Evolutionary conservation across 2,888 invertebrate species (phyloP).

Genomic region (Phyllotreta cruciferae): DNA sequence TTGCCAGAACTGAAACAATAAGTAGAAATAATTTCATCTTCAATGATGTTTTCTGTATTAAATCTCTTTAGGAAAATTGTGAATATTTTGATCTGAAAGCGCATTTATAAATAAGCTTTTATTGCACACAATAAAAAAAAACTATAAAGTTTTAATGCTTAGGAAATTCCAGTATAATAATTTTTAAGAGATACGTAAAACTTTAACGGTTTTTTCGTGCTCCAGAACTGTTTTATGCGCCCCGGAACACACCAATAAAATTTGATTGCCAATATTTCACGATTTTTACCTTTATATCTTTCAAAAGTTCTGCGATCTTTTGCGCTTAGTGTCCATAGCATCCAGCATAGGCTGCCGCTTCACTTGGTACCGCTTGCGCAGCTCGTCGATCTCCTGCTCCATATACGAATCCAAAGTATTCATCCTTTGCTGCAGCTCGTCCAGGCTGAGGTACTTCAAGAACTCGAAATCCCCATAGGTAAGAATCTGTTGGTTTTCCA

Average conservation of each 20-base stretch:
- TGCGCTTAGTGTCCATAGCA: constrained; percentile 97
- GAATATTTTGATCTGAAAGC: too few species aligned
- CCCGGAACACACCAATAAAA: neutral
- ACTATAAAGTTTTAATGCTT: too few species aligned
- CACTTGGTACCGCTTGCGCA: constrained; percentile 91
- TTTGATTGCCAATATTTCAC: neutral
- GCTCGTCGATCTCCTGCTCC: constrained; percentile 97
- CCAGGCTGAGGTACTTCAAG: constrained; percentile 53
- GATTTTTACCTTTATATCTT: constrained; percentile 4
- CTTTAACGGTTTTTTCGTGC: too few species aligned
- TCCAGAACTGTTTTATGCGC: too few species aligned
- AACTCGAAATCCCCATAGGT: constrained; percentile 43
- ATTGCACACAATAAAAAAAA: too few species aligned
- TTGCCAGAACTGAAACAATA: too few species aligned
- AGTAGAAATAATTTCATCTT: too few species aligned
- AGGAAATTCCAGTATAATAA: too few species aligned
- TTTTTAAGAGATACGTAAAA: too few species aligned
- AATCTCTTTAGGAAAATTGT: too few species aligned
- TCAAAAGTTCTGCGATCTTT: constrained; percentile 94
- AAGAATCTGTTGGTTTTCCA: constrained; percentile 37
- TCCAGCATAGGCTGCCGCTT: constrained; percentile 98
- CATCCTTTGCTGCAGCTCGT: constrained; percentile 92
- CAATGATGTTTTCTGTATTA: too few species aligned
- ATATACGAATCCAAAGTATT: constrained; percentile 94
- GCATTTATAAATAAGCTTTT: too few species aligned